Percentiles rank a stretch among this genome's conserved stretches.
Conservation (phyloP, 1,140 invertebrate species). For the Trissolcus basalis region DNA sequence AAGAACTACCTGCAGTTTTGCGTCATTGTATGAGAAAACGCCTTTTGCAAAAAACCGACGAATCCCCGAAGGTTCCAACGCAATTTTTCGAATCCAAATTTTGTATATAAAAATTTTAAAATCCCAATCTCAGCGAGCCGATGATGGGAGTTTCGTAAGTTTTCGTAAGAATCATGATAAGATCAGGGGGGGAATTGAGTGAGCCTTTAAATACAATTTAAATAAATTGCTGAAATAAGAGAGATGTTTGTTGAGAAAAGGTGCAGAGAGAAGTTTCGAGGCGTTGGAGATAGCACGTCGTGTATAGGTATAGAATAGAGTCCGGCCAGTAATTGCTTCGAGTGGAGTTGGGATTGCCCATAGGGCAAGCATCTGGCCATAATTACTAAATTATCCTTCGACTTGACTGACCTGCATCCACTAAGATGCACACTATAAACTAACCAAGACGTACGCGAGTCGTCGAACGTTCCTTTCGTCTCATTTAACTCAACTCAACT, state of each 20-base stretch:
- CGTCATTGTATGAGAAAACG: conserved; percentile 18
- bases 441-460: conserved; percentile 1
- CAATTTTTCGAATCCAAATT: too few species aligned
- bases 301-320: conserved; percentile 46
- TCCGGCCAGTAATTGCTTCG: conserved; percentile 39
- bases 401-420: conserved; percentile 46
- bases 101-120: too few species aligned
- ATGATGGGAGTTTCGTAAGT: too few species aligned
- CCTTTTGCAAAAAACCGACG: background rate
- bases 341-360: conserved; percentile 42
- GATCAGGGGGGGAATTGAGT: background rate
- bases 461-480: too few species aligned
- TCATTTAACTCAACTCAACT: too few species aligned
- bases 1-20: conserved; percentile 5
- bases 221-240: conserved; percentile 19
- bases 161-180: too few species aligned
- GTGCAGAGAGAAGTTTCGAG: conserved; percentile 35
- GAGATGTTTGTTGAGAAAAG: conserved; percentile 41
- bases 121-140: too few species aligned
- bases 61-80: too few species aligned
- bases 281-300: conserved; percentile 43
- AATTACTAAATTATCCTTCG: conserved; percentile 68
- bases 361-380: conserved; percentile 64
- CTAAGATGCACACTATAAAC: conserved; percentile 39
- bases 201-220: background rate